Evolutionary conservation across 2,113 vertebrate species (phyloP).

Genomic region (Speoplatyrhinus poulsoni): DNA sequence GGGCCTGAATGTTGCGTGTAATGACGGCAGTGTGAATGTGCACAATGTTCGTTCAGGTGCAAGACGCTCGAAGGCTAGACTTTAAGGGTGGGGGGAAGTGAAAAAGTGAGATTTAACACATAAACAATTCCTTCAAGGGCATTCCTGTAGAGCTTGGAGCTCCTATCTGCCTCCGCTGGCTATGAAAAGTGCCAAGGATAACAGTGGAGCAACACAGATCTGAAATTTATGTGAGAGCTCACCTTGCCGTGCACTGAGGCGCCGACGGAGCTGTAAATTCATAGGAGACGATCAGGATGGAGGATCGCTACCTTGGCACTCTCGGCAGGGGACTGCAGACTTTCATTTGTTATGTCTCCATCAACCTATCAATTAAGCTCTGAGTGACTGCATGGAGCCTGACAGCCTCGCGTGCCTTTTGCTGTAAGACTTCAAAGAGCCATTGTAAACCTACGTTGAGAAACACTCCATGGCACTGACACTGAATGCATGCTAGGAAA

Average conservation of each 20-base stretch:
- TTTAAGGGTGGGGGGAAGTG: not conserved
- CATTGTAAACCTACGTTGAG: constrained; percentile 38
- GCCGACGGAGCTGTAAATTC: not conserved
- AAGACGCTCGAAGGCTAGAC: not conserved
- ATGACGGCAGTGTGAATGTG: not conserved
- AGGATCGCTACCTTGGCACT: constrained; percentile 1
- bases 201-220: constrained; percentile 43
- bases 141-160: constrained; percentile 27
- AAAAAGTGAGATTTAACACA: constrained; percentile 52
- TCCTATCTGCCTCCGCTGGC: constrained; percentile 39
- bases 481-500: constrained; percentile 25
- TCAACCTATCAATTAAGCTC: constrained; percentile 74
- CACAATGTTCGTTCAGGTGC: constrained; percentile 33
- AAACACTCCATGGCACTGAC: constrained; percentile 32
- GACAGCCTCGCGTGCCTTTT: constrained; percentile 50
- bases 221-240: constrained; percentile 49
- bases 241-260: constrained; percentile 31
- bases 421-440: constrained; percentile 35
- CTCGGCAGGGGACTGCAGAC: constrained; percentile 34
- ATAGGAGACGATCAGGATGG: not conserved
- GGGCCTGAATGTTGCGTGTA: constrained; percentile 3
- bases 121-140: constrained; percentile 66
- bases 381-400: constrained; percentile 53
- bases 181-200: constrained; percentile 32
- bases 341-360: constrained; percentile 47